Evolutionary conservation across 2,113 vertebrate species (phyloP).

Genomic region (Apistogramma diplotaenia): DNA sequence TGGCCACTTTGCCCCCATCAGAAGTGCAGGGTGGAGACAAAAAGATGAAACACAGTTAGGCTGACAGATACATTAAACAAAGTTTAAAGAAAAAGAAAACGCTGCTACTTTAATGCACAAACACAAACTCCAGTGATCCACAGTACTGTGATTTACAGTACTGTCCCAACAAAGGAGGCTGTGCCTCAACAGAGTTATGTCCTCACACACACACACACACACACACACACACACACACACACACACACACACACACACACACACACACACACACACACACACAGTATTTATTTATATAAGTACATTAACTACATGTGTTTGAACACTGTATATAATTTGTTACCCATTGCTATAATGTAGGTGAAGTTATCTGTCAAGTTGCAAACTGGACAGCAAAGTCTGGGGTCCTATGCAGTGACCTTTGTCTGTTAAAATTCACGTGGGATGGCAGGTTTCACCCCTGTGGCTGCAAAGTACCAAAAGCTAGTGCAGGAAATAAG

Average conservation of each 20-base stretch:
- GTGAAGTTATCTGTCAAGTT: background rate
- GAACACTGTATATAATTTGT: background rate
- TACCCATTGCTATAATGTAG: background rate
- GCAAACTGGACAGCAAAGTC: background rate
- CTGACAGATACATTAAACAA: background rate
- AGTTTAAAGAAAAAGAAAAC: too few relatives aligned
- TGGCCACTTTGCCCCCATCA: constrained; percentile 13
- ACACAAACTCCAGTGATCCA: too few relatives aligned
- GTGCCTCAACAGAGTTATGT: too few relatives aligned
- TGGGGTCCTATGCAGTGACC: background rate
- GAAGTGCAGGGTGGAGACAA: background rate
- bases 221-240: background rate
- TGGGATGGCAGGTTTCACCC: background rate
- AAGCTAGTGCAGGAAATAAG: background rate
- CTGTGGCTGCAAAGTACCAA: background rate
- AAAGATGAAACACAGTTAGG: background rate
- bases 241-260: background rate
- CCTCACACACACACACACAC: background rate
- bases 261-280: background rate
- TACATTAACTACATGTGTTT: too few relatives aligned
- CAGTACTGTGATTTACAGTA: too few relatives aligned
- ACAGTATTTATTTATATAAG: too few relatives aligned
- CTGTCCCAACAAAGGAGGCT: too few relatives aligned
- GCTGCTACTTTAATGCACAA: too few relatives aligned
- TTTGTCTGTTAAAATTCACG: background rate